Percentiles rank a stretch among this genome's conserved stretches.
Conservation (phyloP, 2,888 invertebrate species). For the Eupithecia abbreviata region DNA sequence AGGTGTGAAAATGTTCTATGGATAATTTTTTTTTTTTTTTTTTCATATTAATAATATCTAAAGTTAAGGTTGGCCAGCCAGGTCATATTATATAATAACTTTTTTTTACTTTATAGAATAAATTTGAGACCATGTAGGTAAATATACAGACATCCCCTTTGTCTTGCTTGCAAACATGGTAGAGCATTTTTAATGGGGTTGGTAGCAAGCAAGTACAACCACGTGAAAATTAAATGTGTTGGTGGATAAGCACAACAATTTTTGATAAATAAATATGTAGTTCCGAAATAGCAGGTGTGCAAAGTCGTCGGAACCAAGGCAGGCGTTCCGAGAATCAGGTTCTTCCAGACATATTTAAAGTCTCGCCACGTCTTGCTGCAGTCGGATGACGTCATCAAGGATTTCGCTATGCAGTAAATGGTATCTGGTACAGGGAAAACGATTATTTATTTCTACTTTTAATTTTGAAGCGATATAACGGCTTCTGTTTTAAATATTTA, state of each 20-base stretch:
- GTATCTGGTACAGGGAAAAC: conserved; percentile 15
- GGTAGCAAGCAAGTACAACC: background rate
- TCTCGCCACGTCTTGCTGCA: conserved; percentile 52
- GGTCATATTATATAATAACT: background rate
- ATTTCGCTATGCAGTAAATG: conserved; percentile 34
- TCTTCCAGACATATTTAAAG: conserved; percentile 49
- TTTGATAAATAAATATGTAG: conserved; percentile 39
- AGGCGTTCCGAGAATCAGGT: conserved; percentile 68
- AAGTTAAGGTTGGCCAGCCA: background rate
- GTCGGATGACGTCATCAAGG: conserved; percentile 63
- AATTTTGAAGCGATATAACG: background rate
- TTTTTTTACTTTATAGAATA: background rate
- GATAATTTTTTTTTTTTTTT: too few relatives aligned
- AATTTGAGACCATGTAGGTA: too few relatives aligned
- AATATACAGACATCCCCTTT: background rate
- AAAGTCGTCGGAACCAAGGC: conserved; percentile 68
- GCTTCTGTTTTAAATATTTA: background rate
- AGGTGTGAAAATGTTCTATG: too few relatives aligned
- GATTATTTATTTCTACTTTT: conserved; percentile 7
- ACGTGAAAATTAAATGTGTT: background rate
- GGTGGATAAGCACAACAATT: background rate
- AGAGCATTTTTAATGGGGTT: background rate
- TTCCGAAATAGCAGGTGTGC: conserved; percentile 72
- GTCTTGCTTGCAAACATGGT: background rate
- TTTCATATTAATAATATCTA: background rate